Base-by-base conservation (phyloP, 2,888 invertebrate species). In the Anoncus sp. region DNA sequence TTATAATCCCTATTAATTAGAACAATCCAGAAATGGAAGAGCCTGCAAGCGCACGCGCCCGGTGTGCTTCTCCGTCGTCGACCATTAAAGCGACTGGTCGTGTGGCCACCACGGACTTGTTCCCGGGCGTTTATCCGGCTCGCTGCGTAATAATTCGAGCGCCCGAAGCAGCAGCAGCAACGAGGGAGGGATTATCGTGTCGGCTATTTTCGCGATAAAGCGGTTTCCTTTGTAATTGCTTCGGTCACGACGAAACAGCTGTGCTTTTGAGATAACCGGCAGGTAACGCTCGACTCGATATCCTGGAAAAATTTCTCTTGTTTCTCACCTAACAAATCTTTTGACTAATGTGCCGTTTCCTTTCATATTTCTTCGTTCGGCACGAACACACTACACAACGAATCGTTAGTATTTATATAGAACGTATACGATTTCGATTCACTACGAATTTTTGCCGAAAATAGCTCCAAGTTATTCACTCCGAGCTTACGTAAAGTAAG, bases 1-100 rank as follows among this genome's bases (percentile, higher is more conserved):
- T 89, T 89, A 89, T 87, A 87, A 89, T 88, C 85, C 84, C 84
- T 85, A 88, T 89, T 90, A 88, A 89, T 90, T 89, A 88, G 84
- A 85, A 86, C 86, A 87, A 88, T 87, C 82, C 84, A 79, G 81
- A 85, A 88, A 87, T 86, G 85, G 81, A 85, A 83, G 84, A 81
- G 49, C 51, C n/a, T n/a, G n/a, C n/a, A n/a, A n/a, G 75, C 20
- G 45, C 62, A 62, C 22, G 59, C 45, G 65, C 22, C 20, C 77
- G 51, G 27, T 14, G 24, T 6, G 62, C 22, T 71, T 62, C 62
- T 62, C 40, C 57, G 63, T 22, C 38, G 57, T 57, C 82, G 82
- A 83, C 83, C 84, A 87, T 88, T 89, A 88, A 86, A 85, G 85
- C 81, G 82, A 81, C 77, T 31, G 9, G 5, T 6, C 10, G 9